Base-by-base conservation (phyloP, 2,888 invertebrate genomes). In the Eristalinus sepulchralis region DNA sequence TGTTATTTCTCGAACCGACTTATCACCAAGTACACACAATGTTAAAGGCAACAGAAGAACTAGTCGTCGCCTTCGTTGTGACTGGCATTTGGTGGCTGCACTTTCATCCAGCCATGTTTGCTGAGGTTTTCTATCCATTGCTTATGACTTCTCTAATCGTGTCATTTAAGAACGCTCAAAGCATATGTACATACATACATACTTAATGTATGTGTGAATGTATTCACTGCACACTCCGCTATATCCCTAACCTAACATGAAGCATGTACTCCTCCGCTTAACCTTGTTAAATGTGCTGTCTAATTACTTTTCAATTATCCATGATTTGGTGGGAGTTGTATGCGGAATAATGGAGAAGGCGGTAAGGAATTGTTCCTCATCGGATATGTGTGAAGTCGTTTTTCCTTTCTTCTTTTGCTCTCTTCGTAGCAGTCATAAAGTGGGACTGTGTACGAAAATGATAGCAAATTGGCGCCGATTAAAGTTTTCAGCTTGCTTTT, bases 251-350 rank as follows among this genome's bases (percentile, higher is more conserved):
- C 55, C 70, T 62, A 24, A 31, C 20, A 62, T 20, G 55, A 5
- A n/a, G 11, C 67, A 76, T 84, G 81, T 76, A 76, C 84, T 71
- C 72, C 39, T 64, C 64, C 77, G 72, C 77, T 72, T 77, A 85
- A 85, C 77, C 82, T 78, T 85, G 85, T 85, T 82, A 85, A 85
- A 85, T 82, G 73, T 72, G 82, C 82, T 85, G 82, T 85, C 85
- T 85, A 85, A 85, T 85, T 85, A 78, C 82, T 85, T 85, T 85
- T 85, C 85, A 85, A 85, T 82, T 85, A 85, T 82, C 85, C 85
- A 77, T 85, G 81, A 85, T 81, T 81, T 72, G 84, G 84, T 81
- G 76, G 84, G 81, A 81, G 84, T 75, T 81, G 57, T 59, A 47
- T 68, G 47, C 62, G 59, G 63, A 73, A 81, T 85, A 85, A 81